phyloP scores from a whole-genome alignment of 2,888 invertebrate genomes.

The Acanthococcus lagerstroemiae region DNA sequence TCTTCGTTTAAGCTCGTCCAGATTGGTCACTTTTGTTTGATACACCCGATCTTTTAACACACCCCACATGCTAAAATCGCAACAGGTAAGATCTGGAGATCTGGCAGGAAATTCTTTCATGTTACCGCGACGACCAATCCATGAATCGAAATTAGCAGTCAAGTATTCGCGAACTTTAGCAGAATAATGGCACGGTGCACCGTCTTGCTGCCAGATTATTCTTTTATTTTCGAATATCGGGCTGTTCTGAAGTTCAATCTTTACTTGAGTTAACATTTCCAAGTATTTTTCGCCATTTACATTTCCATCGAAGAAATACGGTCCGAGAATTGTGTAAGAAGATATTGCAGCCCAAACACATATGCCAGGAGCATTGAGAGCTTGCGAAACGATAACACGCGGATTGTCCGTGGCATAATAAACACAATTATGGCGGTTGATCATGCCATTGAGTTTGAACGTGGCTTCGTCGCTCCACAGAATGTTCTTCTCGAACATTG shows the following conservation, averaged over 20 bases:
- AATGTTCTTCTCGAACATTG: background rate
- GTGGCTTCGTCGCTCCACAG: conserved; percentile 14
- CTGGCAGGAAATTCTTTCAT: conserved; percentile 7
- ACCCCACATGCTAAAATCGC: background rate
- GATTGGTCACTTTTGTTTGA: background rate
- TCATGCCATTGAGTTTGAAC: conserved; percentile 35
- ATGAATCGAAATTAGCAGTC: conserved; percentile 1
- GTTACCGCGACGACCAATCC: conserved; percentile 8
- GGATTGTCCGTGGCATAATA: conserved; percentile 37
- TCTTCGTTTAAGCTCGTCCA: background rate
- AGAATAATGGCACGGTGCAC: conserved; percentile 33
- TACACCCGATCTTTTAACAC: background rate
- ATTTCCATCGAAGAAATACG: conserved; percentile 34
- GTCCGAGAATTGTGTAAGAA: conserved; percentile 35
- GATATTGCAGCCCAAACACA: conserved; percentile 36
- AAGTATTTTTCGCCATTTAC: conserved; percentile 19
- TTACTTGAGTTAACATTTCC: conserved; percentile 15
- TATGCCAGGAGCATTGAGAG: conserved; percentile 34
- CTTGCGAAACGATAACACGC: conserved; percentile 33
- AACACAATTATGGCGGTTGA: conserved; percentile 38
- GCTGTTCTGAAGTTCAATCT: background rate
- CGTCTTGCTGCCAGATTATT: conserved; percentile 33
- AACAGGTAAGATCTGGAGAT: conserved; percentile 9
- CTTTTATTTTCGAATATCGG: background rate
- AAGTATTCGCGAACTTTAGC: background rate